Evolutionary conservation across 35 echinoderm and acorn worm genomes (phyloP).

Genomic region (Apostichopus californicus): DNA sequence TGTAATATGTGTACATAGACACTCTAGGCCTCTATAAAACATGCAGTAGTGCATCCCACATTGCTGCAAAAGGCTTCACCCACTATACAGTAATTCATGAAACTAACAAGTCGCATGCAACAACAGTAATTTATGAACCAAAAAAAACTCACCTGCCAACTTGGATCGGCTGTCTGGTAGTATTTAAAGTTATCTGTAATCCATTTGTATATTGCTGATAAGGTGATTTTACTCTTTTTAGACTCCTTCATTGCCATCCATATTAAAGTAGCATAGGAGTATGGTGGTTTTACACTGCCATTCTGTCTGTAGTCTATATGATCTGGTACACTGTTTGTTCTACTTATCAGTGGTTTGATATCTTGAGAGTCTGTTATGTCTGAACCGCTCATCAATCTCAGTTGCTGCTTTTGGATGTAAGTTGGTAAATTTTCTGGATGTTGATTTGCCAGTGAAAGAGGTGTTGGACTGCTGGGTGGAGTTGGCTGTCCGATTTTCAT

Average conservation of each 20-base stretch:
- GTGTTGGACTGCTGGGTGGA: slow-evolving; percentile 89
- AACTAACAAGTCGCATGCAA: background rate
- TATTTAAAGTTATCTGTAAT: slow-evolving; percentile 98
- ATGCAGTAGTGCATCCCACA: too few species aligned
- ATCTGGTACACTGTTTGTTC: slow-evolving; percentile 34
- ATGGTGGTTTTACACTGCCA: slow-evolving; percentile 84
- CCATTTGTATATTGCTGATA: slow-evolving; percentile 99
- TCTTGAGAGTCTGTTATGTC: background rate
- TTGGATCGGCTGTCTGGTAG: slow-evolving; percentile 95
- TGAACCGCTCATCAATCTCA: slow-evolving; percentile 14
- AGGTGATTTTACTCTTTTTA: slow-evolving; percentile 97
- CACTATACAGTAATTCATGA: too few species aligned
- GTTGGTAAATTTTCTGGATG: slow-evolving; percentile 52
- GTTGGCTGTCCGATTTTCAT: slow-evolving; percentile 89
- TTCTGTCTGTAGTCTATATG: slow-evolving; percentile 87
- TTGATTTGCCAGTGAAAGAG: slow-evolving; percentile 65
- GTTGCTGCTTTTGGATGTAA: slow-evolving; percentile 38
- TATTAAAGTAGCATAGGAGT: slow-evolving; percentile 95
- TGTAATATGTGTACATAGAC: too few species aligned
- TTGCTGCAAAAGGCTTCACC: too few species aligned
- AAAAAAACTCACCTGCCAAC: slow-evolving; percentile 90
- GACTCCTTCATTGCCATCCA: slow-evolving; percentile 99
- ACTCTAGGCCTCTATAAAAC: too few species aligned
- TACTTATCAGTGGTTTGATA: slow-evolving; percentile 19
- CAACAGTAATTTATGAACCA: background rate